A percentile compares a stretch with the other conserved stretches of the same genome.
Evolutionary conservation across 2,113 vertebrate species (phyloP).

Genomic region (Cairina moschata): DNA sequence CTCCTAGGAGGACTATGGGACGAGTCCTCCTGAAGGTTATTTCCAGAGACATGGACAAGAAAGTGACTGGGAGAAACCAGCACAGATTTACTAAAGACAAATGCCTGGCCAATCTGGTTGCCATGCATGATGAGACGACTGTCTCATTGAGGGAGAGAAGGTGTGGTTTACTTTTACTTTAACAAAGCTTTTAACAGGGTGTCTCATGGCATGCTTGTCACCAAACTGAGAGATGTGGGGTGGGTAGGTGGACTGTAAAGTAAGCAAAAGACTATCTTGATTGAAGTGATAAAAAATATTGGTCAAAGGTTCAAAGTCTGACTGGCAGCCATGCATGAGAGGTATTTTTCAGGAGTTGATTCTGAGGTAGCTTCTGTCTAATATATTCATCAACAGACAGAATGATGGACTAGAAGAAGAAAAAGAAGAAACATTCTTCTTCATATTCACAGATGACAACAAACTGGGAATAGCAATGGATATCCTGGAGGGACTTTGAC

Average conservation of each 20-base stretch:
- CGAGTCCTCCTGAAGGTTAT: background rate
- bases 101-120: background rate
- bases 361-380: background rate
- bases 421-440: background rate
- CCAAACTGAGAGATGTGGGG: background rate
- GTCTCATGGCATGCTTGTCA: background rate
- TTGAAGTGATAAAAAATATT: background rate
- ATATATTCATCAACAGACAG: background rate
- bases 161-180: background rate
- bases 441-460: background rate
- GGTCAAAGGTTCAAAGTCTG: background rate
- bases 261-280: background rate
- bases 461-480: background rate
- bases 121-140: background rate
- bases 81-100: background rate
- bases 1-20: background rate
- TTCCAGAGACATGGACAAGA: background rate
- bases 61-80: background rate
- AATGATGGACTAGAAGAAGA: background rate
- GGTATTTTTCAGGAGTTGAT: background rate
- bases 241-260: background rate
- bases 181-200: background rate
- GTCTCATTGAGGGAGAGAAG: background rate
- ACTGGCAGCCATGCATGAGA: background rate
- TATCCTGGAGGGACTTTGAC: background rate